phyloP scores from a whole-genome alignment of 1,140 invertebrate species.

The Bombyx mandarina region DNA sequence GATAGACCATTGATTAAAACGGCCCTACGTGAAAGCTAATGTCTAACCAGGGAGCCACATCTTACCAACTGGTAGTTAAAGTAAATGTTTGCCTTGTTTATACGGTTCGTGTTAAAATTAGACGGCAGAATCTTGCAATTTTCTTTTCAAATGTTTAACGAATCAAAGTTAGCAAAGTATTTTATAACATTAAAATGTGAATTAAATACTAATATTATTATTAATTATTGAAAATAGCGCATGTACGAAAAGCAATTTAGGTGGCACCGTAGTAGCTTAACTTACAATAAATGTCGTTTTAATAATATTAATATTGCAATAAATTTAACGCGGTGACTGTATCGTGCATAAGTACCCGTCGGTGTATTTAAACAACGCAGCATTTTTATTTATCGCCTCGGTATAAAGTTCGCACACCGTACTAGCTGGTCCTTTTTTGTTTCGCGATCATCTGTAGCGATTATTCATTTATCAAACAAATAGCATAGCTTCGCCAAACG shows the following conservation, averaged over 20 bases:
- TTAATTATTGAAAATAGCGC: neutral
- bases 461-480: slow-evolving; percentile 50
- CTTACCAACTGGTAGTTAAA: slow-evolving; percentile 2
- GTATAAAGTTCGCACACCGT: slow-evolving; percentile 29
- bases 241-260: neutral
- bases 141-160: too few relatives aligned
- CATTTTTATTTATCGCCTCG: slow-evolving; percentile 36
- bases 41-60: slow-evolving; percentile 1
- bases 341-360: slow-evolving; percentile 19
- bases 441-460: slow-evolving; percentile 22
- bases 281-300: slow-evolving; percentile 24
- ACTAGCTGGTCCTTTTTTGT: slow-evolving; percentile 25
- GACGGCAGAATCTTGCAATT: too few relatives aligned
- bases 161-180: too few relatives aligned
- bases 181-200: neutral
- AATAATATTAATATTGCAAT: slow-evolving; percentile 27
- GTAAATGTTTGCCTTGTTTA: slow-evolving; percentile 2
- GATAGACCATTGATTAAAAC: slow-evolving; percentile 25
- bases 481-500: slow-evolving; percentile 40
- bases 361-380: slow-evolving; percentile 23
- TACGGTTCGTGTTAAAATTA: neutral
- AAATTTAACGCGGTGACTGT: slow-evolving; percentile 29
- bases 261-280: neutral
- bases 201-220: neutral
- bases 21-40: slow-evolving; percentile 19